Evolutionary conservation across 2,797 vertebrate genomes (phyloP), one percentile per base, ranked within the genome.

Genomic region (Danio choprae): DNA sequence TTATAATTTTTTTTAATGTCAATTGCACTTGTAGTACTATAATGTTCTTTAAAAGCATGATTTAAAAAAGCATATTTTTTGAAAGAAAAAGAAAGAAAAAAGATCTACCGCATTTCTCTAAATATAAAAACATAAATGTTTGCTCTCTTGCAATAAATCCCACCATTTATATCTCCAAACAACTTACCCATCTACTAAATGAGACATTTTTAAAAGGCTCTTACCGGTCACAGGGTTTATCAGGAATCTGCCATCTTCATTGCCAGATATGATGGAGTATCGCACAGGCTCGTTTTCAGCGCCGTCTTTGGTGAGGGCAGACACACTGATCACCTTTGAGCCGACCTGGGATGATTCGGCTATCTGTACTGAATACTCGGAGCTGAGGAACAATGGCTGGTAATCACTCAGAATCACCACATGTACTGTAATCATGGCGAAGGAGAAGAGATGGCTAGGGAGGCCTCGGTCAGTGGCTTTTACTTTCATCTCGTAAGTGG

Each of bases 381-480:
- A 87, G 85, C 85, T 94, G 81, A 95, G 91, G 83, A 99, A 99
- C 83, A 98, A 89, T 0, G 97, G 97, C 87, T 96, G 93, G 81
- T 98, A 98, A 72, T 98, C 93, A 1, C 95, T 95, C 11, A 99
- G 93, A 79, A 96, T 95, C 51, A 98, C 95, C 43, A 99, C 93
- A 0, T 96, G 94, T 67, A 99, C 92, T 0, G 95, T 94, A 84
- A 99, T 92, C 0, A 93, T 95, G 89, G 95, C 93, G 0, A 96
- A 67, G 0, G 97, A 93, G 53, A 93, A 94, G n/a, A 97, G 95
- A 0, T 97, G 94, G 1, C 88, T 88, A 0, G 96, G 97, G 48
- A 90, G 91, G 29, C 97, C 98, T 3, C 94, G 93, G 84, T 99
- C 98, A 0, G 94, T 95, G 78, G 97, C 98, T 53, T 95, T 95